Evolutionary conservation across 2,888 invertebrate genomes (phyloP).

Genomic region (Frankliniella intonsa): DNA sequence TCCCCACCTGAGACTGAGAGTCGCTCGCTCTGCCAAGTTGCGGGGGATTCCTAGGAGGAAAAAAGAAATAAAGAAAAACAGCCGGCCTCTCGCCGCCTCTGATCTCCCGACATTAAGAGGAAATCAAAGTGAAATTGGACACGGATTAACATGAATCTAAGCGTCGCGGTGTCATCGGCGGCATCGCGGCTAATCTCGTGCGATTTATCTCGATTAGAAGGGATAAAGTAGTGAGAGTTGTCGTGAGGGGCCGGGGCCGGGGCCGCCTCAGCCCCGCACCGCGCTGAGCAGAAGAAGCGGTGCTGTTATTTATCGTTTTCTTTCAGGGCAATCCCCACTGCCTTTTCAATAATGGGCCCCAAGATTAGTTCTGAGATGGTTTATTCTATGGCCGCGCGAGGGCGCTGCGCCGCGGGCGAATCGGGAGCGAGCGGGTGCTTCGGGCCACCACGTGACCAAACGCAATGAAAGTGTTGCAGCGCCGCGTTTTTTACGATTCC

Average conservation of each 20-base stretch:
- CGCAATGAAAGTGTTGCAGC: too few relatives aligned
- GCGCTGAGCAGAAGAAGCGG: background rate
- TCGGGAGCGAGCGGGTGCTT: too few relatives aligned
- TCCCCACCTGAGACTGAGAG: slow-evolving; percentile 8
- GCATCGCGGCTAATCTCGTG: background rate
- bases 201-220: background rate
- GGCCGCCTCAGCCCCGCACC: background rate
- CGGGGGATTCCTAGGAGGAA: background rate
- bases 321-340: background rate
- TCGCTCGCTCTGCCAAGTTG: background rate
- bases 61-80: background rate
- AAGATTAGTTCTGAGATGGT: background rate
- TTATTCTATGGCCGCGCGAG: too few relatives aligned
- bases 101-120: background rate
- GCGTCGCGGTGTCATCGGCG: background rate
- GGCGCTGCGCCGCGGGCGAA: too few relatives aligned
- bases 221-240: background rate
- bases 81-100: background rate
- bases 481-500: too few relatives aligned
- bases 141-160: background rate
- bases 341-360: background rate
- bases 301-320: background rate
- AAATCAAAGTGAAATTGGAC: background rate
- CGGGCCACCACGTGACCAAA: too few relatives aligned
- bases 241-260: background rate